Evolutionary conservation across 2,797 vertebrate species (phyloP), one percentile per base, ranked within the genome.

Genomic region (Tapera naevia): DNA sequence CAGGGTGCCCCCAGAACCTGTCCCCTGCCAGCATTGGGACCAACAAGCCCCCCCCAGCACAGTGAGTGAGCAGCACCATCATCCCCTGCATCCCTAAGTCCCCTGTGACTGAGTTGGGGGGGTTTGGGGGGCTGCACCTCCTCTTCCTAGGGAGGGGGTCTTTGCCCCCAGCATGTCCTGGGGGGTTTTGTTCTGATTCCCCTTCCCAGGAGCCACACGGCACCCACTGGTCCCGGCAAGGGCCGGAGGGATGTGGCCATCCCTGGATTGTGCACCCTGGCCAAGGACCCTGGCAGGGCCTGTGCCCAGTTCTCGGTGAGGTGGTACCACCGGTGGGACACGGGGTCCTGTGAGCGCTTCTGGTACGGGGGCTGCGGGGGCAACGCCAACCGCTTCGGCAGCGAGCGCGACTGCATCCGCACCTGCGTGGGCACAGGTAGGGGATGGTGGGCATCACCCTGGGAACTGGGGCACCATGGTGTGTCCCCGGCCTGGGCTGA

Each of bases 281-380:
- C 95, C 54, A 98, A 98, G 95, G 98, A 98, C 33, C 98, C 98
- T 71, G 98, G 98, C 24, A 24, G 25, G 5, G 65, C 97, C 48
- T 98, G 98, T 78, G 80, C 97, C 57, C 97, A 97, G 76, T 98
- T 98, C 86, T 97, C 98, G 60, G 96, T 98, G 15, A 98, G 98
- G 96, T 98, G 98, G 98, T 96, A 98, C 96, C 98, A 91, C 7
- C 96, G 98, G 32, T 37, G 91, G 39, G 51, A 94, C 64, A 97
- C 84, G 58, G 97, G 96, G 85, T 95, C 92, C 88, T 98, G 98
- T 86, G 80, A 95, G 5, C 98, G 98, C 60, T 98, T 98, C 98
- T 98, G 98, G 98, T 98, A 98, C 10, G 98, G 98, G 73, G 98
- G 98, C 94, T 98, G 98, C 21, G 98, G 96, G 6, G 98, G 98